These are phyloP conservation scores for Candoia aspera DNA, from an alignment of 2,113 vertebrate genomes.

Conservation along the genomic window DNA sequence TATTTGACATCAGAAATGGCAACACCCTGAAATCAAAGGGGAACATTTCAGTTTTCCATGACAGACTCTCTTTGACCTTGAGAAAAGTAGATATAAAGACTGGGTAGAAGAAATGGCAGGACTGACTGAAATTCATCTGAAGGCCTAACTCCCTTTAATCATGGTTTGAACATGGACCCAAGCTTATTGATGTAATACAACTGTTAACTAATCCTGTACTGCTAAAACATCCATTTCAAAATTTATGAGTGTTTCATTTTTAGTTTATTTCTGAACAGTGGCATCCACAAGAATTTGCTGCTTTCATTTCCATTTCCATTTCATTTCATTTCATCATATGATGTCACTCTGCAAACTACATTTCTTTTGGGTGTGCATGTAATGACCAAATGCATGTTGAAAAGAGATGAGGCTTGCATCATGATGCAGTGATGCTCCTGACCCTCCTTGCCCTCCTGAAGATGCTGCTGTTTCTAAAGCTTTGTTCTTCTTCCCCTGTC, in stretches of 20 bases:
- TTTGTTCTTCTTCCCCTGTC: not conserved
- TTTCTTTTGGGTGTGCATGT: not conserved
- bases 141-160: not conserved
- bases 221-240: not conserved
- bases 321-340: not conserved
- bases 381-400: not conserved
- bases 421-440: not conserved
- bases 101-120: not conserved
- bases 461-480: not conserved
- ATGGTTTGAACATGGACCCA: not conserved
- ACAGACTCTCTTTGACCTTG: not conserved
- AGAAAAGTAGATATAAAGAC: not conserved
- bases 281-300: not conserved
- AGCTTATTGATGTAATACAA: not conserved
- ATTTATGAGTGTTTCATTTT: not conserved
- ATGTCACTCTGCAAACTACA: not conserved
- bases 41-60: not conserved
- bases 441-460: not conserved
- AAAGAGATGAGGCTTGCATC: not conserved
- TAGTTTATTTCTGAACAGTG: not conserved
- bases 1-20: not conserved
- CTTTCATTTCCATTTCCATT: not conserved
- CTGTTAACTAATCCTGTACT: not conserved
- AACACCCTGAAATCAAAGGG: not conserved
- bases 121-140: not conserved